Percentiles rank a stretch among this genome's conserved stretches.
Conservation (phyloP, 2,888 invertebrate species). For the Sarcophaga caerulescens region DNA sequence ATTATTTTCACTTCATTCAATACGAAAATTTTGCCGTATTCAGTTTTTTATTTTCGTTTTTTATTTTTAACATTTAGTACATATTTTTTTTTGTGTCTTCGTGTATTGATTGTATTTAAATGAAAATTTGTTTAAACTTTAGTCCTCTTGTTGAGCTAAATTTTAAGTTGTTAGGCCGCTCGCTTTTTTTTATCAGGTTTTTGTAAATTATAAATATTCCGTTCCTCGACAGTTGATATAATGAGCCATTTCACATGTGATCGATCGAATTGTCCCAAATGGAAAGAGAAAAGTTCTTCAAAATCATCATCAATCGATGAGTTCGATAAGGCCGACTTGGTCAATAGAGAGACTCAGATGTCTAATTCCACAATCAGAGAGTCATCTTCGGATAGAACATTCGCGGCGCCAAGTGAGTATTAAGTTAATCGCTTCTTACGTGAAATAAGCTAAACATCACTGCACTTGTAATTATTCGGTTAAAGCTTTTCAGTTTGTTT, state of each 20-base stretch:
- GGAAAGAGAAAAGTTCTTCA: neutral
- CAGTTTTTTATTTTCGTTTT: conserved; percentile 10
- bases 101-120: neutral
- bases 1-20: neutral
- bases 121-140: neutral
- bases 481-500: conserved; percentile 10
- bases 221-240: neutral
- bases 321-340: neutral
- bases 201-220: neutral
- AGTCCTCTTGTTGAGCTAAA: conserved; percentile 16
- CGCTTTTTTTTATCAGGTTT: neutral
- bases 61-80: neutral
- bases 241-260: conserved; percentile 24
- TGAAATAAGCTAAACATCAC: neutral
- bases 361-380: neutral
- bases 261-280: conserved; percentile 26
- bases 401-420: conserved; percentile 39
- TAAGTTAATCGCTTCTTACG: neutral
- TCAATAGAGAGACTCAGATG: conserved; percentile 24
- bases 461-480: neutral
- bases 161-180: neutral
- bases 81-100: neutral
- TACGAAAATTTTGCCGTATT: conserved; percentile 13
- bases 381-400: conserved; percentile 1
- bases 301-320: neutral